Conservation (phyloP, 2,113 vertebrate genomes). For the Notothenia coriiceps region DNA sequence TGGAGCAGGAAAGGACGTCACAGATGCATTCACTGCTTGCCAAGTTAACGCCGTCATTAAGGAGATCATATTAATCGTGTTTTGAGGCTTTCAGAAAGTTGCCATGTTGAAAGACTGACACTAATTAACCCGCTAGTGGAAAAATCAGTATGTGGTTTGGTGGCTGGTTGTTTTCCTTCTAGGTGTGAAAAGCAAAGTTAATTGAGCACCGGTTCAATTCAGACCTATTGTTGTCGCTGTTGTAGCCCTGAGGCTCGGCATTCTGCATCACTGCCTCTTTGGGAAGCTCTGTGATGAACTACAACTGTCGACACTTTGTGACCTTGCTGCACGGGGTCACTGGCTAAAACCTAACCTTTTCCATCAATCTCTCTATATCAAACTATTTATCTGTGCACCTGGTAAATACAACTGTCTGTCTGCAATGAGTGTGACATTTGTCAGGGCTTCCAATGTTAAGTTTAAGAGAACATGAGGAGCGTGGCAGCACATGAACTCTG, state of each 20-base stretch:
- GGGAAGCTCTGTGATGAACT: conserved; percentile 28
- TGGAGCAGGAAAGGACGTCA: neutral
- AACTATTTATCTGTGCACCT: neutral
- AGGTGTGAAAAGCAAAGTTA: conserved; percentile 50
- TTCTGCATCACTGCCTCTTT: conserved; percentile 64
- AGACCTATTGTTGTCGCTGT: conserved; percentile 37
- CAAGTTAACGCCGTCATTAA: neutral
- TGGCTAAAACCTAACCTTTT: conserved; percentile 2
- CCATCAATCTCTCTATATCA: neutral
- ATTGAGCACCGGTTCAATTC: conserved; percentile 61
- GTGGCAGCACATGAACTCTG: conserved; percentile 35
- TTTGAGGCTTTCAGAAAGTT: conserved; percentile 1
- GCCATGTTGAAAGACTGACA: conserved; percentile 17
- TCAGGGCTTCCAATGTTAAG: conserved; percentile 12
- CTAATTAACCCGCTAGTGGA: conserved; percentile 69
- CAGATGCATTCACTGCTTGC: neutral
- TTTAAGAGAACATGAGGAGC: conserved; percentile 19
- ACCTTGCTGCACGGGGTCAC: conserved; percentile 32
- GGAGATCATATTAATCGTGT: neutral
- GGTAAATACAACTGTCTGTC: conserved; percentile 19
- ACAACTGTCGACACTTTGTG: conserved; percentile 3
- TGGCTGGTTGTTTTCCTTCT: conserved; percentile 52
- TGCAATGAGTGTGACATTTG: neutral
- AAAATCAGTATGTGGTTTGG: conserved; percentile 75
- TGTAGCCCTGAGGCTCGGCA: conserved; percentile 44